Conservation (phyloP, 2,888 invertebrate species). For the Odontothrips loti region DNA sequence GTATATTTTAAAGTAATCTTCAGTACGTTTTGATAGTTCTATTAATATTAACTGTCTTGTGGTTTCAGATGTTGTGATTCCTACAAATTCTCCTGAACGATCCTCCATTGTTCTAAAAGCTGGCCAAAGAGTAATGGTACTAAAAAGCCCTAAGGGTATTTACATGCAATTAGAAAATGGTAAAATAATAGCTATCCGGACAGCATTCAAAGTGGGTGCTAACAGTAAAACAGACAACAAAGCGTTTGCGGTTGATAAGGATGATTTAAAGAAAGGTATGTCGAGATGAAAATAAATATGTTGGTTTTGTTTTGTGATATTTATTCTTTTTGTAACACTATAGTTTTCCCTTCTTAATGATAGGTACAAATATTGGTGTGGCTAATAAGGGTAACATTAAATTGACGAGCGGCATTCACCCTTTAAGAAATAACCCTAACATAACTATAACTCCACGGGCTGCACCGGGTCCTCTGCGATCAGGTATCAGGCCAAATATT, state of each 20-base stretch:
- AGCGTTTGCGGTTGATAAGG: conserved; percentile 33
- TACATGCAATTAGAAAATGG: conserved; percentile 93
- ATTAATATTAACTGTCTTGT: conserved; percentile 22
- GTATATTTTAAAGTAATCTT: background rate
- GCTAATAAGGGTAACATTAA: background rate
- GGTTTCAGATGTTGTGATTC: conserved; percentile 78
- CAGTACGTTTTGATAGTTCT: background rate
- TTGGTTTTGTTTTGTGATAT: background rate
- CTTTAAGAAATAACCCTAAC: conserved; percentile 47
- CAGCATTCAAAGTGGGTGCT: conserved; percentile 61
- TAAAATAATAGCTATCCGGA: conserved; percentile 88
- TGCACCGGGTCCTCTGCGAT: conserved; percentile 30
- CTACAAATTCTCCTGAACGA: conserved; percentile 84
- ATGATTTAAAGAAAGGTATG: background rate
- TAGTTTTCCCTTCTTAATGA: background rate
- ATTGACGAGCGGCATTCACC: conserved; percentile 43
- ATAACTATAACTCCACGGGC: conserved; percentile 47
- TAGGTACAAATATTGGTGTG: background rate
- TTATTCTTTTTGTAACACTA: background rate
- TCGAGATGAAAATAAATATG: background rate
- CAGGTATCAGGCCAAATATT: conserved; percentile 28
- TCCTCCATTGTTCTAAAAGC: conserved; percentile 87
- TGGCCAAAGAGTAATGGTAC: conserved; percentile 89
- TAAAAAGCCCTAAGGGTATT: conserved; percentile 92
- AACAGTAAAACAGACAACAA: conserved; percentile 31